phyloP scores from a whole-genome alignment of 37 sponge, comb jelly and placozoan species.

The Hexactinellida sp. region DNA sequence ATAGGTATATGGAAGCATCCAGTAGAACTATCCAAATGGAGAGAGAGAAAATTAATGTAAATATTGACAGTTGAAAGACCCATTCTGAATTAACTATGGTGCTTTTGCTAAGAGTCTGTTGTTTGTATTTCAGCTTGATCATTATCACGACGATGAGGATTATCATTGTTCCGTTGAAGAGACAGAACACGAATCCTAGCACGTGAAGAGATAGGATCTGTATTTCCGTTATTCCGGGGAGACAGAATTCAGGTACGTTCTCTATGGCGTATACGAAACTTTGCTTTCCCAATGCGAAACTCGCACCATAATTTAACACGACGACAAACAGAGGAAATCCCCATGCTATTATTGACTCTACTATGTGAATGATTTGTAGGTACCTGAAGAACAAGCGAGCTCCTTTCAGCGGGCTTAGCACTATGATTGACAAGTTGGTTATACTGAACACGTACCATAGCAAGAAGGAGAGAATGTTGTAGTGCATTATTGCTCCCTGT shows the following conservation, averaged over 20 bases:
- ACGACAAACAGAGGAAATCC: not conserved
- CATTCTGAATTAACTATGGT: not conserved
- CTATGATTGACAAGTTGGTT: not conserved
- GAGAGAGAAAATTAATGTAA: not conserved
- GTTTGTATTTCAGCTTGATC: not conserved
- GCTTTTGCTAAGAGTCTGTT: not conserved
- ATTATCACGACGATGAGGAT: not conserved
- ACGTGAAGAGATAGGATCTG: not conserved
- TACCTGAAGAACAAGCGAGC: not conserved
- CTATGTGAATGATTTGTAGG: not conserved
- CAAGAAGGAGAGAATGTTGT: not conserved
- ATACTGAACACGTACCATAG: not conserved
- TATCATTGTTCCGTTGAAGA: slow-evolving; percentile 7
- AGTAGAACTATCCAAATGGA: not conserved
- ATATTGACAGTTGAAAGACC: not conserved
- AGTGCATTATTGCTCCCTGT: not conserved
- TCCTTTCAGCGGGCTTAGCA: not conserved
- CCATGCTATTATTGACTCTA: not conserved
- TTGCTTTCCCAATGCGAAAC: not conserved
- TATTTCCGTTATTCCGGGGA: not conserved
- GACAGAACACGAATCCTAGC: not conserved
- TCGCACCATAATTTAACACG: not conserved
- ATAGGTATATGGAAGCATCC: not conserved
- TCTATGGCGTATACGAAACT: not conserved
- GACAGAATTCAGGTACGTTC: slow-evolving; percentile 2